Evolutionary conservation across 2,888 invertebrate species (phyloP).

Genomic region (Dynastes maya): DNA sequence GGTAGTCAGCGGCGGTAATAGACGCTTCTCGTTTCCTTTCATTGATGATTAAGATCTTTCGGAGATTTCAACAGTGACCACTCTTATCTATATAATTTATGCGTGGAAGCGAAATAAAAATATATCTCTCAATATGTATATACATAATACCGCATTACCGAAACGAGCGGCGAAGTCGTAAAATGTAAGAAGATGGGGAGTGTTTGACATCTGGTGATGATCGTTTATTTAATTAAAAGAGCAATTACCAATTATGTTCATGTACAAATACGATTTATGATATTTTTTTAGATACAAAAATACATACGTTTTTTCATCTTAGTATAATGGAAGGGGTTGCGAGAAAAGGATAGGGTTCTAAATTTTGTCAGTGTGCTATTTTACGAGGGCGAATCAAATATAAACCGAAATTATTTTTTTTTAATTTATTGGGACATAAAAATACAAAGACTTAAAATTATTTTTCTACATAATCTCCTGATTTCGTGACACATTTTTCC

Average conservation of each 20-base stretch:
- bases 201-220: conserved; percentile 22
- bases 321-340: no score
- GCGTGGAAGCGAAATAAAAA: not conserved
- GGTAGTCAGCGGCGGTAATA: not conserved
- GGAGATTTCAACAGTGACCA: conserved; percentile 26
- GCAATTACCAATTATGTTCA: conserved; percentile 19
- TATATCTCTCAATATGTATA: not conserved
- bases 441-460: no score
- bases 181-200: not conserved
- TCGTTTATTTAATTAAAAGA: conserved; percentile 28
- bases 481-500: no score
- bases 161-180: conserved; percentile 1
- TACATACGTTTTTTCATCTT: no score
- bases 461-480: no score
- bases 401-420: no score
- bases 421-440: no score
- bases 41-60: conserved; percentile 29
- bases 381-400: no score
- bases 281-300: no score
- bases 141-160: not conserved
- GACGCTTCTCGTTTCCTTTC: conserved; percentile 8
- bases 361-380: no score
- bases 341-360: no score
- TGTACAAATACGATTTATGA: no score
- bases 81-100: conserved; percentile 28